Evolutionary conservation across 2,797 vertebrate species (phyloP).

Genomic region (Sciurus vulgaris): DNA sequence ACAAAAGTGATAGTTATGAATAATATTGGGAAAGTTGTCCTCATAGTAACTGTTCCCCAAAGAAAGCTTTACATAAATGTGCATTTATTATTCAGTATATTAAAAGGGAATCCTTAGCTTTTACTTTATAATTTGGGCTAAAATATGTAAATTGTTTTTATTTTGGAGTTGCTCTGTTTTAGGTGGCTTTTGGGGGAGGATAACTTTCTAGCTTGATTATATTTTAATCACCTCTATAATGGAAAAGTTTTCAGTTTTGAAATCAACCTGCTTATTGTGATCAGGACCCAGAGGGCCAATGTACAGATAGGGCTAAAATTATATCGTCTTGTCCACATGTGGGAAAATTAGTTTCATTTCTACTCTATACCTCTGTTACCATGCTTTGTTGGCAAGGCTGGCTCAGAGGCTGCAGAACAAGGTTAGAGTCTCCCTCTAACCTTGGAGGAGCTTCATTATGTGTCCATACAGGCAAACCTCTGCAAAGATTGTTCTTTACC

Average conservation of each 20-base stretch:
- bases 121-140: conserved; percentile 83
- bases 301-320: conserved; percentile 61
- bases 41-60: conserved; percentile 59
- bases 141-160: conserved; percentile 83
- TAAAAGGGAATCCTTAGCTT: conserved; percentile 80
- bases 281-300: conserved; percentile 64
- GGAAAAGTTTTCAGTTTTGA: conserved; percentile 68
- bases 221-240: conserved; percentile 71
- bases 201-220: conserved; percentile 79
- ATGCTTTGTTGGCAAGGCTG: neutral
- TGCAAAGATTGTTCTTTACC: conserved; percentile 11
- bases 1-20: conserved; percentile 73
- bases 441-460: neutral
- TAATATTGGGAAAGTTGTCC: conserved; percentile 74
- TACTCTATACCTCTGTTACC: neutral
- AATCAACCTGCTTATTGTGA: conserved; percentile 68
- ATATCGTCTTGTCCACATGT: neutral
- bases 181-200: conserved; percentile 81
- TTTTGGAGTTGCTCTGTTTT: conserved; percentile 83
- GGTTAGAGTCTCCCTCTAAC: neutral
- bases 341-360: conserved; percentile 64
- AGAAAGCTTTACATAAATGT: conserved; percentile 73
- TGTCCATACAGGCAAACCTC: neutral
- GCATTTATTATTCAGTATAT: conserved; percentile 72
- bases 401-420: neutral